phyloP scores from a whole-genome alignment of 2,888 invertebrate genomes.

The Dynastes hyllus region DNA sequence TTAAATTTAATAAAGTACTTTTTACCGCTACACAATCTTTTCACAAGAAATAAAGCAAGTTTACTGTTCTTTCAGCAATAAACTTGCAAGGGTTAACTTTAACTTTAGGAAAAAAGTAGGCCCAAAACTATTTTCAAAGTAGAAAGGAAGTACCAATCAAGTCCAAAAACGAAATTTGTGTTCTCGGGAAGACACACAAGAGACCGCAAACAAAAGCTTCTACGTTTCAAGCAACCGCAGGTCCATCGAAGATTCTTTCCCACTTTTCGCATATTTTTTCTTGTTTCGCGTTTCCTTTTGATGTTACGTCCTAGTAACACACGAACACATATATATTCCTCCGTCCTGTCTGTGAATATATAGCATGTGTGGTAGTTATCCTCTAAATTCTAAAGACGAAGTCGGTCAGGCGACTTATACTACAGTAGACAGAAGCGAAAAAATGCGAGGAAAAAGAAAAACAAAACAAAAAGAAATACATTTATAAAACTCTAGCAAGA shows the following conservation, averaged over 20 bases:
- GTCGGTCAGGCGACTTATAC: slow-evolving; percentile 11
- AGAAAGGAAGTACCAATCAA: slow-evolving; percentile 30
- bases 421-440: background rate
- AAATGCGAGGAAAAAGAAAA: slow-evolving; percentile 32
- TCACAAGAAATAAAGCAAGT: background rate
- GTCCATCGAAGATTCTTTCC: background rate
- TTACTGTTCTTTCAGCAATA: background rate
- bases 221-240: background rate
- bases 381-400: slow-evolving; percentile 11
- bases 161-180: slow-evolving; percentile 41
- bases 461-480: slow-evolving; percentile 54
- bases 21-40: too few relatives aligned
- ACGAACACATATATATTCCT: slow-evolving; percentile 18
- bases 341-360: slow-evolving; percentile 2
- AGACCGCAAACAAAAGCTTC: slow-evolving; percentile 1
- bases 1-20: too few relatives aligned
- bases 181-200: slow-evolving; percentile 1
- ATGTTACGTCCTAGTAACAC: slow-evolving; percentile 24
- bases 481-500: slow-evolving; percentile 57
- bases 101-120: background rate
- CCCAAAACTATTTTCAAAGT: slow-evolving; percentile 25
- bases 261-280: slow-evolving; percentile 6
- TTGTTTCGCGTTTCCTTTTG: slow-evolving; percentile 43
- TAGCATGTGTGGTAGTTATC: slow-evolving; percentile 7
- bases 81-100: background rate